Conservation (phyloP, 2,797 vertebrate genomes). For the Diglossa cyanea region DNA sequence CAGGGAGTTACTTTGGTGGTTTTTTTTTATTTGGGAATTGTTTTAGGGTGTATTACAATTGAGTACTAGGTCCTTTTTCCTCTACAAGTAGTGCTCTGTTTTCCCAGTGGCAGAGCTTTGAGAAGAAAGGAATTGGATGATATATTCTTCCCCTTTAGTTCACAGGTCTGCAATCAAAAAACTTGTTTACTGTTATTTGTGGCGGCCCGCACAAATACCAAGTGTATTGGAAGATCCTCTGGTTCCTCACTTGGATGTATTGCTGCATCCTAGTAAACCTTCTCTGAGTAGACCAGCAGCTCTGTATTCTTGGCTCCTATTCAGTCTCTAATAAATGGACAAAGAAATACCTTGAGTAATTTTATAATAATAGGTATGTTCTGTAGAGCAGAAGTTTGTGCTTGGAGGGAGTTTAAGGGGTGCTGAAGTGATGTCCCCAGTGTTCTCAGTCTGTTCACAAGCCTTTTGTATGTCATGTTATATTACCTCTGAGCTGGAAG, state of each 20-base stretch:
- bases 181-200: background rate
- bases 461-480: constrained; percentile 39
- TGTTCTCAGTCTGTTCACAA: constrained; percentile 30
- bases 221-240: background rate
- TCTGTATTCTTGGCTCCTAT: background rate
- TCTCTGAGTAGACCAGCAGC: background rate
- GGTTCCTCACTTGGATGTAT: background rate
- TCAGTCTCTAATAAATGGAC: background rate
- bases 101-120: background rate
- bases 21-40: rapidly evolving
- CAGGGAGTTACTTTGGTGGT: background rate
- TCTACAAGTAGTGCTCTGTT: background rate
- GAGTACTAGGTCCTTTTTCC: background rate
- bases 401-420: constrained; percentile 15
- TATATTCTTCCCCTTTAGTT: background rate
- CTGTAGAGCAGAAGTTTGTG: constrained; percentile 23
- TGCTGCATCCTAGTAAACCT: background rate
- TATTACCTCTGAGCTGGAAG: constrained; percentile 53
- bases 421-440: background rate
- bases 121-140: background rate
- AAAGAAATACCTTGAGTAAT: background rate
- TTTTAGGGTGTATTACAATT: background rate
- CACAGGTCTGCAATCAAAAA: background rate
- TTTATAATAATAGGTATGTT: constrained; percentile 2
- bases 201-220: background rate